A percentile compares a stretch with the other conserved stretches of the same genome.
Conservation (phyloP, 2,113 vertebrate species). For the Misgurnus anguillicaudatus region DNA sequence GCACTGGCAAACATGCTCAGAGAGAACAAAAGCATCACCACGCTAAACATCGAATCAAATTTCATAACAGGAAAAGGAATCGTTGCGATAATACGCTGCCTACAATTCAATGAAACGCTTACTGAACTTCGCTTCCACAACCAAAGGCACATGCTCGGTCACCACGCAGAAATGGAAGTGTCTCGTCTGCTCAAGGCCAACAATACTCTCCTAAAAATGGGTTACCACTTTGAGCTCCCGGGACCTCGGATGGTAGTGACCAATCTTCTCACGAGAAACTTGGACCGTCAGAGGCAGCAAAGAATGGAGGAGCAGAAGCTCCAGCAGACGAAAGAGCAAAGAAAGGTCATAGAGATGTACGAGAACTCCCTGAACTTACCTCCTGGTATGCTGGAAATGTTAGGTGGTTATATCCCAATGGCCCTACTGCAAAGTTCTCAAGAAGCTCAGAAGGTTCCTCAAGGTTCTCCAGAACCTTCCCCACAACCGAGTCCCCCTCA, state of each 20-base stretch:
- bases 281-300: constrained; percentile 89
- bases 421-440: constrained; percentile 55
- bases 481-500: constrained; percentile 47
- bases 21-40: constrained; percentile 90
- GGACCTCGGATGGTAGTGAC: constrained; percentile 98
- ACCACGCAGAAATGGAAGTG: constrained; percentile 96
- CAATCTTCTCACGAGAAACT: constrained; percentile 91
- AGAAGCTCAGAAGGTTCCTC: constrained; percentile 58
- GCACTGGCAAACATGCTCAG: constrained; percentile 92
- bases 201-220: constrained; percentile 91
- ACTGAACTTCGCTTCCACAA: constrained; percentile 98
- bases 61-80: constrained; percentile 92
- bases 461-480: constrained; percentile 60
- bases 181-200: constrained; percentile 92
- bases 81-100: constrained; percentile 90
- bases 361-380: constrained; percentile 86
- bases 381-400: constrained; percentile 84
- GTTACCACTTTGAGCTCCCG: constrained; percentile 93
- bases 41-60: constrained; percentile 94
- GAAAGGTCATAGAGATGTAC: constrained; percentile 81
- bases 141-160: constrained; percentile 95
- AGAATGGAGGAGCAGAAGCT: constrained; percentile 87
- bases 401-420: constrained; percentile 75
- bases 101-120: constrained; percentile 94
- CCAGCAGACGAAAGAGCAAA: constrained; percentile 86